Base-by-base conservation (phyloP, 2,113 vertebrate genomes). In the Dolichallabes microphthalmus region DNA sequence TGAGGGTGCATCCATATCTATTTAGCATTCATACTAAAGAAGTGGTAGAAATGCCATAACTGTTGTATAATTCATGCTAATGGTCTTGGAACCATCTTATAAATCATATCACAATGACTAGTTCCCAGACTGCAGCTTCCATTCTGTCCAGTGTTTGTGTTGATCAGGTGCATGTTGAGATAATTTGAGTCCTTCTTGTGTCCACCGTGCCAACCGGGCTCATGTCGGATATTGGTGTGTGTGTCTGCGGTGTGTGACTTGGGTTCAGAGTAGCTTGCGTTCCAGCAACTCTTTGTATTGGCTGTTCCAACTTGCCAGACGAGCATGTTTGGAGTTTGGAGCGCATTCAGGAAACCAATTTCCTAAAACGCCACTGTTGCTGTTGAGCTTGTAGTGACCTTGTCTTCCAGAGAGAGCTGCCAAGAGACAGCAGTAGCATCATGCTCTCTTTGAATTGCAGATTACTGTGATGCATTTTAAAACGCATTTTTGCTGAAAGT, bases 391-490 rank as follows among this genome's bases (percentile, higher is more conserved):
- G 53, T 84, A n/a, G 32, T 80, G 83, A 86, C 88, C 87, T 87
- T 86, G 45, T 69, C 80, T 57, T 82, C 63, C 30, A 77, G 79
- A 83, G 84, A 80, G 17, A 53, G 0, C 66, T 82, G 90, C 73
- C 92, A 83, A 68, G 82, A 88, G 86, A 58, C 55, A 60, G 87
- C 45, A 35, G 15, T 84, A 82, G 82, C 32, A 66, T 83, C 57
- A 79, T 88, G 39, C 73, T 63, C 77, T 73, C 68, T 89, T 90
- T 85, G 81, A 89, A 86, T 85, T 89, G 85, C 80, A 87, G 78
- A 87, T 90, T 88, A 91, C 88, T 82, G 82, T 87, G 82, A 88
- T 90, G 89, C 86, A 55, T 88, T 92, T 87, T 82, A 90, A 85
- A 87, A 58, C 25, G 19, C 57, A 71, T 58, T 80, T 73, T 63